Percentiles rank a stretch among this genome's conserved stretches.
These are phyloP conservation scores for Ashinkailepas kermadecensis DNA, from an alignment of 2,888 invertebrate genomes.

Conservation along the genomic window DNA sequence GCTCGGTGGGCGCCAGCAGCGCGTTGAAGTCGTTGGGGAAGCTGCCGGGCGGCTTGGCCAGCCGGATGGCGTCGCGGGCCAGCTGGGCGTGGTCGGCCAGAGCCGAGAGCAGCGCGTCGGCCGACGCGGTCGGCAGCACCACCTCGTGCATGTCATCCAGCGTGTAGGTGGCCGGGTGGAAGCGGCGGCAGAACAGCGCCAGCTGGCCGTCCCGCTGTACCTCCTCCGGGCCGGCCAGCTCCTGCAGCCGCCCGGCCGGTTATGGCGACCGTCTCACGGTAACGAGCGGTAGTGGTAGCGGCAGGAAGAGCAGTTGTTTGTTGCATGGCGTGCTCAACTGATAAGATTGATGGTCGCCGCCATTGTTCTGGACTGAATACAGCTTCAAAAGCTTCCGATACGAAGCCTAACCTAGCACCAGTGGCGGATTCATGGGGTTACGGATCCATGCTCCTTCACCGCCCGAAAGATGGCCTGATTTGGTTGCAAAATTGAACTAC, in stretches of 20 bases:
- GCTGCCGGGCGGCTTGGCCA: constrained; percentile 52
- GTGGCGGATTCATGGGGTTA: too few relatives aligned
- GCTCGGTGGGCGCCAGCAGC: constrained; percentile 52
- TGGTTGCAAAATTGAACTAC: too few relatives aligned
- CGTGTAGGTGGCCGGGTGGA: constrained; percentile 41
- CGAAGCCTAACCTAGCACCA: too few relatives aligned
- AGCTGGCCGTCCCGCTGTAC: constrained; percentile 36
- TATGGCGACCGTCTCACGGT: too few relatives aligned
- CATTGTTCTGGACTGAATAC: too few relatives aligned
- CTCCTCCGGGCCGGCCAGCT: constrained; percentile 29
- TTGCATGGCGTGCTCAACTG: too few relatives aligned
- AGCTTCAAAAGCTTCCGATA: too few relatives aligned
- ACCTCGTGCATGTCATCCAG: constrained; percentile 42
- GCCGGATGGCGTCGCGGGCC: constrained; percentile 54
- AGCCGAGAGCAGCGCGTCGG: constrained; percentile 43
- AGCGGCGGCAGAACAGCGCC: constrained; percentile 40
- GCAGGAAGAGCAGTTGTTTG: too few relatives aligned
- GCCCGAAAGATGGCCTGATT: too few relatives aligned
- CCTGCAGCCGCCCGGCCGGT: constrained; percentile 25
- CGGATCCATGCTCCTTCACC: too few relatives aligned
- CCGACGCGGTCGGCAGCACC: constrained; percentile 40
- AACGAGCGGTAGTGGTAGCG: too few relatives aligned
- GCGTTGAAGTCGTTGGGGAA: constrained; percentile 59
- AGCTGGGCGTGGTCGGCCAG: constrained; percentile 52
- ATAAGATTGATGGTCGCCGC: too few relatives aligned